Evolutionary conservation across 2,113 vertebrate genomes (phyloP).

Genomic region (Eudyptes chrysolophus): DNA sequence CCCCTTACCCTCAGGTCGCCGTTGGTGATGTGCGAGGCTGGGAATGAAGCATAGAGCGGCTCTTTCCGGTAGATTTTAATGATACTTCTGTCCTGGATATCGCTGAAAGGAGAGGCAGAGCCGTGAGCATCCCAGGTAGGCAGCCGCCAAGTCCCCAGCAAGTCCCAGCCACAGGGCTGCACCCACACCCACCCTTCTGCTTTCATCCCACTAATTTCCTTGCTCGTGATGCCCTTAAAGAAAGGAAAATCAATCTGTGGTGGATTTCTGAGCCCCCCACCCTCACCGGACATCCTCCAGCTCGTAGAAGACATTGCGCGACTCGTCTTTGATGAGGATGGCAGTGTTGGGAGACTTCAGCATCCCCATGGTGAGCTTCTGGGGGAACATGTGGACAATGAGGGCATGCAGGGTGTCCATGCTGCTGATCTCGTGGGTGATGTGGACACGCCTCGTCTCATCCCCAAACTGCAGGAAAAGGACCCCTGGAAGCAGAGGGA

Average conservation of each 20-base stretch:
- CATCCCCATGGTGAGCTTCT: constrained; percentile 98
- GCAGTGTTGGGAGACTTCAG: constrained; percentile 97
- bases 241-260: rapidly evolving
- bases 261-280: not conserved
- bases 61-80: constrained; percentile 99
- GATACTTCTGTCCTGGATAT: constrained; percentile 97
- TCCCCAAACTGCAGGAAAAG: constrained; percentile 98
- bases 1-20: constrained; percentile 93
- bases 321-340: constrained; percentile 98
- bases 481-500: constrained; percentile 78
- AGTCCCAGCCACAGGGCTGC: not conserved
- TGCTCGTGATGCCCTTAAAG: rapidly evolving
- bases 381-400: constrained; percentile 99
- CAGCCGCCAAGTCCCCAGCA: not conserved
- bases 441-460: constrained; percentile 95
- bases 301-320: constrained; percentile 97
- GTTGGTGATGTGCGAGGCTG: constrained; percentile 91
- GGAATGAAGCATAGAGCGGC: constrained; percentile 94
- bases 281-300: constrained; percentile 91
- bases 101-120: constrained; percentile 64
- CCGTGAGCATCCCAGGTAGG: not conserved
- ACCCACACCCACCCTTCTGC: not conserved
- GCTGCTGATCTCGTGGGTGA: constrained; percentile 98
- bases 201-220: rapidly evolving
- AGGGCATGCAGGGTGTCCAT: constrained; percentile 97